Base-by-base conservation (phyloP, 2,113 vertebrate species). In the Limanda limanda region DNA sequence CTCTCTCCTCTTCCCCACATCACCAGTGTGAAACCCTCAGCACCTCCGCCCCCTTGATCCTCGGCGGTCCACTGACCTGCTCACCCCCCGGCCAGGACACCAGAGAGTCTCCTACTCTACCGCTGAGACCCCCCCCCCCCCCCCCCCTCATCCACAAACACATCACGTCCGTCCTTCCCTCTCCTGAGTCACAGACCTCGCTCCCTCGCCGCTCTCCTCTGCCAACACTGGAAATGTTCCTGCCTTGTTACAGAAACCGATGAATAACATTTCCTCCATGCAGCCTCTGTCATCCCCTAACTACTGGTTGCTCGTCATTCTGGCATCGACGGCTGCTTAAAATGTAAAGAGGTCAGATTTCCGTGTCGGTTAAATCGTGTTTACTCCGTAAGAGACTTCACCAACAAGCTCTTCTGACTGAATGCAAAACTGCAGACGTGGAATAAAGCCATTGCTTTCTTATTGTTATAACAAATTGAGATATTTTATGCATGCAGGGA, bases 61-160 rank as follows among this genome's bases (percentile, higher is more conserved):
- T 56, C 6, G 11, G n/a, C 6, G 10, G 23, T 66, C 67, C 27
- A 3, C 47, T 61, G 73, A 75, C 79, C 23, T 13, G 10, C 66
- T 74, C 23, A 63, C 48, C 63, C 63, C 48, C 23, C 9, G 1
- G 15, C 15, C 25, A 1, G 69, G 59, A 74, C 10, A 48, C 31
- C 65, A 40, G 31, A 52, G 54, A 20, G 51, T 13, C 70, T 78
- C n/a, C 61, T 21, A 14, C 48, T 20, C 25, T 55, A 45, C 66
- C 69, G 2, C 82, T 37, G 52, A 77, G 66, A 37, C 61, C 5
- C 61, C 65, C 17, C 52, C 76, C 17, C 52, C 76, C 17, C 52
- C 76, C 17, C 52, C 76, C 17, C 47, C 76, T 67, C 70, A 74
- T 88, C 57, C 40, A 69, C 58, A 86, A 54, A 23, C 70, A 0